Evolutionary conservation across 2,113 vertebrate species (phyloP), one percentile per base, ranked within the genome.

Genomic region (Calypte anna): DNA sequence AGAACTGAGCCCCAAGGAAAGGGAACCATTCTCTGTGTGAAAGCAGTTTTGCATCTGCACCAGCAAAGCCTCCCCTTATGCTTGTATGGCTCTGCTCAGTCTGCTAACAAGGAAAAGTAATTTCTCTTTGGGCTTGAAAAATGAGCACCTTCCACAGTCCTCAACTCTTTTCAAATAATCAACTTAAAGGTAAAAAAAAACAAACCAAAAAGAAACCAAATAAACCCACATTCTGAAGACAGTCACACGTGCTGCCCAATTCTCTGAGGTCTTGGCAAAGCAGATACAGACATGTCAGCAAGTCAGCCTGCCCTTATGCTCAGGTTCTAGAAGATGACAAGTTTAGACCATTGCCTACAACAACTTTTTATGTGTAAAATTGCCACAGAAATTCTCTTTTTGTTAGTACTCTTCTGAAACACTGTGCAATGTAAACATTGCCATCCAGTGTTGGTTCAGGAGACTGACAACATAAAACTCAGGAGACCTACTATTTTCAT

Each of bases 141-240:
- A 0, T 31, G 15, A 94, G 17, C 7, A 36, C 30, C 7, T 69
- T 73, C 25, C 24, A 67, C 9, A 76, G 18, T 15, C 13, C 28
- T 62, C 12, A 59, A 19, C 16, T 46, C 23, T 75, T 31, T 64
- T 27, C 17, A 86, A 86, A 75, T 31, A 74, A 61, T 27, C 25
- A 36, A 30, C 25, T 54, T 53, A 24, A 30, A 54, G 13, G 14
- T 9, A 40, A 40, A 40, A 40, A 40, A 40, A 40, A 40, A 11
- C 10, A 40, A 40, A 40, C 12, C 10, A 11, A 40, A 66, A 24
- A 44, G 38, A 33, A 59, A 22, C 46, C 46, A 48, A 48, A 48
- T 38, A 48, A 18, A 15, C 46, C 46, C 0, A 2, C 22, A 16
- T 7, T 69, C n/a, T 0, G 2, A 77, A 50, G 15, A 4, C 46